phyloP scores from a whole-genome alignment of 2,888 invertebrate genomes.

The Digitonthophagus gazella region DNA sequence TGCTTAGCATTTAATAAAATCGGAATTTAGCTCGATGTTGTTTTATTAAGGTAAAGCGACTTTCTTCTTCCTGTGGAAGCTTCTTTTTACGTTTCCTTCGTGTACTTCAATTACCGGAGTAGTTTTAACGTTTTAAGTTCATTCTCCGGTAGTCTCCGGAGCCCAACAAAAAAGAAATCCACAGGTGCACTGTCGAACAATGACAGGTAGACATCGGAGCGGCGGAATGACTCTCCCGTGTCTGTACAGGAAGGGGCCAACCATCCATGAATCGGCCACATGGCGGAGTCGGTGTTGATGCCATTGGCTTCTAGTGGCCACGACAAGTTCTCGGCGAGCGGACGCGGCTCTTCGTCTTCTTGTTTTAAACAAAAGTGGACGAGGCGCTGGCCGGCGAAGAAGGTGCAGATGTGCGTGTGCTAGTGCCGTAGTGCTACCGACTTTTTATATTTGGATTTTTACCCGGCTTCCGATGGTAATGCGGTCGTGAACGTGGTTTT shows the following conservation, averaged over 20 bases:
- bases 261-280: constrained; percentile 33
- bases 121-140: neutral
- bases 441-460: neutral
- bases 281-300: constrained; percentile 29
- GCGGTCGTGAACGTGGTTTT: neutral
- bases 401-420: constrained; percentile 10
- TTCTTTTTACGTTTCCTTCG: neutral
- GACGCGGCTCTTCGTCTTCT: constrained; percentile 12
- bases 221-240: constrained; percentile 5
- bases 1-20: neutral
- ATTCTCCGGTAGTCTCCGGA: constrained; percentile 14
- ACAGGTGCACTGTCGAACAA: constrained; percentile 13
- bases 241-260: constrained; percentile 32
- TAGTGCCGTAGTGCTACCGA: neutral
- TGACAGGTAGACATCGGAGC: constrained; percentile 8
- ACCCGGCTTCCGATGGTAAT: neutral
- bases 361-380: constrained; percentile 11
- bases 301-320: constrained; percentile 37
- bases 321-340: constrained; percentile 34
- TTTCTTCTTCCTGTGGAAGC: neutral
- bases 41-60: neutral
- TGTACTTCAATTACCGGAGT: neutral
- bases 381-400: constrained; percentile 9
- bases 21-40: neutral
- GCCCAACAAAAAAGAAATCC: constrained; percentile 19